phyloP scores from a whole-genome alignment of 2,888 invertebrate genomes.

The Oscheius sp. region DNA sequence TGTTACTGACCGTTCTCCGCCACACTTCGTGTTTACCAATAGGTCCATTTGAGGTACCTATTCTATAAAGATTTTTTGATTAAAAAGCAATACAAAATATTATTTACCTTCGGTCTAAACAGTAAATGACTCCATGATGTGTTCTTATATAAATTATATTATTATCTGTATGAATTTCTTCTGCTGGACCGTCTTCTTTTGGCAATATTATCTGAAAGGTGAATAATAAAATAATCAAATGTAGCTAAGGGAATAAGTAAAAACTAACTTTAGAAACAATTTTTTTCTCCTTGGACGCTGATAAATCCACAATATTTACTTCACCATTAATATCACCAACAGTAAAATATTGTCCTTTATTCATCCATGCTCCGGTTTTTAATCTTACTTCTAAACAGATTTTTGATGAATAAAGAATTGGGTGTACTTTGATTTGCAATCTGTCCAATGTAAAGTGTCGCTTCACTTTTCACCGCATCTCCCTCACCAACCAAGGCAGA shows the following conservation, averaged over 20 bases:
- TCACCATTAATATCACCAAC: conserved; percentile 19
- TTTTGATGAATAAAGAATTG: background rate
- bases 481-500: conserved; percentile 48
- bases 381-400: conserved; percentile 11
- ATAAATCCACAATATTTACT: conserved; percentile 13
- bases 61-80: background rate
- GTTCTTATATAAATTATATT: conserved; percentile 55
- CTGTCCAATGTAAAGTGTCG: background rate
- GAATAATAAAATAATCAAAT: background rate
- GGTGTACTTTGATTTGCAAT: background rate
- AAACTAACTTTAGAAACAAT: conserved; percentile 17
- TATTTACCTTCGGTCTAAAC: conserved; percentile 61
- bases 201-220: conserved; percentile 41
- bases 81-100: background rate
- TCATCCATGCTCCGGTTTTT: conserved; percentile 17
- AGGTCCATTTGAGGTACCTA: conserved; percentile 38
- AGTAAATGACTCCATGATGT: conserved; percentile 65
- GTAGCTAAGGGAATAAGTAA: too few species aligned
- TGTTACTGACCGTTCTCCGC: conserved; percentile 42
- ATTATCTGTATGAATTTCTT: conserved; percentile 52
- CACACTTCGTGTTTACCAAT: conserved; percentile 52
- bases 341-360: conserved; percentile 6
- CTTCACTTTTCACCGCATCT: conserved; percentile 43
- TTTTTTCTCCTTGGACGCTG: background rate
- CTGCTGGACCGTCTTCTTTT: conserved; percentile 47